These are phyloP conservation scores for Gandaritis pyraliata DNA, from an alignment of 2,888 invertebrate genomes.

Conservation along the genomic window DNA sequence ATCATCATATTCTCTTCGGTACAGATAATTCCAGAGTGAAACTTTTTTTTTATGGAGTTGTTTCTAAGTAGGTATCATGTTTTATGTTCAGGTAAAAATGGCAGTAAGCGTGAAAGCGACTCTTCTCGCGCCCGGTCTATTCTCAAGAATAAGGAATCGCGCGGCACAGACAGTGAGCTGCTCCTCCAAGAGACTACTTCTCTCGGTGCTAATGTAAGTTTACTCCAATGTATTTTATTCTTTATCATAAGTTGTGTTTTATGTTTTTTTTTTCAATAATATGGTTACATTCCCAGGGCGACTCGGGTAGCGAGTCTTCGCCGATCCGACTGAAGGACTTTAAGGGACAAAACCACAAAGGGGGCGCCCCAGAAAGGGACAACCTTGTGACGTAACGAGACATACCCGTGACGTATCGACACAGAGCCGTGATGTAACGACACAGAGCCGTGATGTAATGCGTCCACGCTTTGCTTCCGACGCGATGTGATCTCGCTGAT, in stretches of 20 bases:
- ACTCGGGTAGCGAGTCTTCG: slow-evolving; percentile 87
- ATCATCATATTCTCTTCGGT: slow-evolving; percentile 83
- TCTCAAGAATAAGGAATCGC: slow-evolving; percentile 81
- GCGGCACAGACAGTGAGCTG: slow-evolving; percentile 82
- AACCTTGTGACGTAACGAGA: slow-evolving; percentile 66
- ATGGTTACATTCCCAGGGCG: slow-evolving; percentile 77
- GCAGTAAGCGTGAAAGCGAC: slow-evolving; percentile 77
- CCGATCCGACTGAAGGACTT: slow-evolving; percentile 83
- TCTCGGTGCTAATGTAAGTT: slow-evolving; percentile 76
- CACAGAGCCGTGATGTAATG: slow-evolving; percentile 71
- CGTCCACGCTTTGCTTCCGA: slow-evolving; percentile 43
- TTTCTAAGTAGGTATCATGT: not conserved
- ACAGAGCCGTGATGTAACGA: slow-evolving; percentile 56
- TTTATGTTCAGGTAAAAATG: slow-evolving; percentile 73
- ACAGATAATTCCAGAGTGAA: slow-evolving; percentile 22
- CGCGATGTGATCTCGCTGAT: slow-evolving; percentile 43
- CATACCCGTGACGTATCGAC: slow-evolving; percentile 51
- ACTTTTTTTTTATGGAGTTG: not conserved
- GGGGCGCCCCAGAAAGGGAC: slow-evolving; percentile 66
- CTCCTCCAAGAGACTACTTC: slow-evolving; percentile 79
- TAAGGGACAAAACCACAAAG: slow-evolving; percentile 77
- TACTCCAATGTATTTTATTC: not conserved
- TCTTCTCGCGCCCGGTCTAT: slow-evolving; percentile 79
- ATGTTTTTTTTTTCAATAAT: not conserved
- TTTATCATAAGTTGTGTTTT: not conserved